Conservation (phyloP, 2,888 invertebrate genomes). For the Brachynemurus nebulosus region DNA sequence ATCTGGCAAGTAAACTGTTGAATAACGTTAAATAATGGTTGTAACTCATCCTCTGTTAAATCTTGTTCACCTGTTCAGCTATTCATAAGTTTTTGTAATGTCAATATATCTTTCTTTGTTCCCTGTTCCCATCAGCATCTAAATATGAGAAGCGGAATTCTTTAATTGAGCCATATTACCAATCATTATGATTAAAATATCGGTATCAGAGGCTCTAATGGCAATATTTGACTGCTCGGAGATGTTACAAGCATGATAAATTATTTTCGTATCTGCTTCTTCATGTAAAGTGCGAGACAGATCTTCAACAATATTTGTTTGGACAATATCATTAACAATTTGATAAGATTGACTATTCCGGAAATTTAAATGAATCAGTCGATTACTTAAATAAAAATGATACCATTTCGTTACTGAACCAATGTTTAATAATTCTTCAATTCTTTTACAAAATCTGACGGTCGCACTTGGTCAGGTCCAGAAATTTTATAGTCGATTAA, state of each 20-base stretch:
- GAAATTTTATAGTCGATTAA: background rate
- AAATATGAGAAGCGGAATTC: conserved; percentile 4
- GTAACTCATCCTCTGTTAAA: conserved; percentile 12
- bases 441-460: conserved; percentile 6
- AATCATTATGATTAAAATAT: conserved; percentile 3
- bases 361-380: conserved; percentile 9
- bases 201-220: conserved; percentile 4
- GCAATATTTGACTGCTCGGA: conserved; percentile 1
- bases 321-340: conserved; percentile 4
- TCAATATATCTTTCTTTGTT: conserved; percentile 7
- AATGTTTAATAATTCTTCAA: conserved; percentile 7
- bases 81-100: conserved; percentile 1
- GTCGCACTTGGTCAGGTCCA: conserved; percentile 9
- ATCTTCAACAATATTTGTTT: conserved; percentile 3
- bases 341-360: conserved; percentile 10
- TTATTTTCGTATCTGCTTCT: conserved; percentile 15
- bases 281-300: conserved; percentile 10
- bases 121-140: conserved; percentile 3
- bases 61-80: conserved; percentile 11
- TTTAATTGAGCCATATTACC: conserved; percentile 8
- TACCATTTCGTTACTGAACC: conserved; percentile 12
- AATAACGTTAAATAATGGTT: conserved; percentile 12
- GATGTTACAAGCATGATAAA: conserved; percentile 6
- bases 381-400: conserved; percentile 12
- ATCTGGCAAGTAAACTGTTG: conserved; percentile 14